phyloP scores from a whole-genome alignment of 2,888 invertebrate species.

The Tetrapedia diversipes region DNA sequence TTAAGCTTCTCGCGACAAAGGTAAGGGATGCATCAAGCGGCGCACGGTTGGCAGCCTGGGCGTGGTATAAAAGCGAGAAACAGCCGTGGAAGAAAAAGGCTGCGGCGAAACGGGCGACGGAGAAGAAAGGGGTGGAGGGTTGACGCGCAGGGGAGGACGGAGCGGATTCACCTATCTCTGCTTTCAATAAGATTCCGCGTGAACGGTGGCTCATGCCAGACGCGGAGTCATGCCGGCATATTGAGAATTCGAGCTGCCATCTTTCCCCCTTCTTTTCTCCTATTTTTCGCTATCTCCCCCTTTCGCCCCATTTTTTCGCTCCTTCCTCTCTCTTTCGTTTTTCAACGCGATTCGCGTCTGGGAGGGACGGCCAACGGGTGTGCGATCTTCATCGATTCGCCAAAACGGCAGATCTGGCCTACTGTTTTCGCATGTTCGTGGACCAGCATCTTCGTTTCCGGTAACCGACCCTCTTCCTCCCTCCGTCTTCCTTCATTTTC shows the following conservation, averaged over 20 bases:
- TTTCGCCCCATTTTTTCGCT: not conserved
- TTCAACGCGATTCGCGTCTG: not conserved
- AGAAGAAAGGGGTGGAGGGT: constrained; percentile 9
- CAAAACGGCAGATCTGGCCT: constrained; percentile 62
- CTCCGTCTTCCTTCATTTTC: no score
- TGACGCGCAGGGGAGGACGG: constrained; percentile 35
- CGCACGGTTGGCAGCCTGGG: constrained; percentile 21
- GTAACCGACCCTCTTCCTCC: constrained; percentile 31
- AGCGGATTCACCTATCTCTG: constrained; percentile 64
- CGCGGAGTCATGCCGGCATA: constrained; percentile 70
- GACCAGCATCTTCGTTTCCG: constrained; percentile 19
- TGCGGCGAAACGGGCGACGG: not conserved
- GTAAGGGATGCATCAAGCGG: constrained; percentile 50
- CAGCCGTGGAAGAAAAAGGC: constrained; percentile 51
- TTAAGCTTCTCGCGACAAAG: constrained; percentile 44
- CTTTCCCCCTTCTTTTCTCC: not conserved
- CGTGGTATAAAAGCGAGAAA: constrained; percentile 43
- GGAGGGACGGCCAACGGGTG: constrained; percentile 25
- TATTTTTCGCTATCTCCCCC: no score
- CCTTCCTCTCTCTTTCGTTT: not conserved
- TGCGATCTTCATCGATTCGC: constrained; percentile 61
- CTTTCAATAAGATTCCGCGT: constrained; percentile 76
- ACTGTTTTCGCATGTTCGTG: constrained; percentile 38
- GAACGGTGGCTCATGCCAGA: constrained; percentile 70
- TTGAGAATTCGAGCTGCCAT: constrained; percentile 69